A percentile compares a stretch with the other conserved stretches of the same genome.
phyloP scores from a whole-genome alignment of 2,888 invertebrate species.

The Eulithis testata region DNA sequence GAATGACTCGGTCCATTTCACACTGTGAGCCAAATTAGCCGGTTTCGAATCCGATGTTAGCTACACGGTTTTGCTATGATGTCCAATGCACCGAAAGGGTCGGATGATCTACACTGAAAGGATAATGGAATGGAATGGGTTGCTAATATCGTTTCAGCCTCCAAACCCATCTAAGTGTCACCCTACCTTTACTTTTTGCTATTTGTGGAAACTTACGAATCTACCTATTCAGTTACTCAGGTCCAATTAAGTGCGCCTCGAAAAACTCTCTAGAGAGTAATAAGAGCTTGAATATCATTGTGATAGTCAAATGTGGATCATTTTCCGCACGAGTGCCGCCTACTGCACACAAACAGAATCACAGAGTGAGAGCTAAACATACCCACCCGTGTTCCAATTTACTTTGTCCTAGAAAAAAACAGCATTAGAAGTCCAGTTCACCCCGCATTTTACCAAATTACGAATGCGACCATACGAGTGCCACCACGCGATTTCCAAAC shows the following conservation, averaged over 20 bases:
- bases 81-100: constrained; percentile 38
- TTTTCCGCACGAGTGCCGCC: constrained; percentile 55
- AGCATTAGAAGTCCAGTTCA: constrained; percentile 50
- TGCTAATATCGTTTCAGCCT: constrained; percentile 28
- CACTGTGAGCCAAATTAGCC: constrained; percentile 72
- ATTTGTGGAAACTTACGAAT: not conserved
- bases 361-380: constrained; percentile 56
- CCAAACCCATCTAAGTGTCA: not conserved
- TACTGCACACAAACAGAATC: constrained; percentile 62
- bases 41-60: constrained; percentile 59
- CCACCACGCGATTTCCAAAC: constrained; percentile 56
- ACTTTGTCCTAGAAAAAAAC: constrained; percentile 49
- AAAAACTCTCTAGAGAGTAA: constrained; percentile 39
- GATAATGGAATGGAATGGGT: constrained; percentile 28
- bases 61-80: constrained; percentile 53
- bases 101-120: constrained; percentile 28
- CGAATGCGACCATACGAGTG: constrained; percentile 53
- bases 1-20: constrained; percentile 78
- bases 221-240: not conserved
- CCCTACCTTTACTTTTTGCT: not conserved
- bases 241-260: constrained; percentile 17
- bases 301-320: constrained; percentile 56
- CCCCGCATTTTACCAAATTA: constrained; percentile 53
- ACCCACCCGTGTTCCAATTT: constrained; percentile 55
- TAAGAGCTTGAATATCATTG: constrained; percentile 52